Evolutionary conservation across 2,113 vertebrate genomes (phyloP), one percentile per base, ranked within the genome.

Genomic region (Excalfactoria chinensis): DNA sequence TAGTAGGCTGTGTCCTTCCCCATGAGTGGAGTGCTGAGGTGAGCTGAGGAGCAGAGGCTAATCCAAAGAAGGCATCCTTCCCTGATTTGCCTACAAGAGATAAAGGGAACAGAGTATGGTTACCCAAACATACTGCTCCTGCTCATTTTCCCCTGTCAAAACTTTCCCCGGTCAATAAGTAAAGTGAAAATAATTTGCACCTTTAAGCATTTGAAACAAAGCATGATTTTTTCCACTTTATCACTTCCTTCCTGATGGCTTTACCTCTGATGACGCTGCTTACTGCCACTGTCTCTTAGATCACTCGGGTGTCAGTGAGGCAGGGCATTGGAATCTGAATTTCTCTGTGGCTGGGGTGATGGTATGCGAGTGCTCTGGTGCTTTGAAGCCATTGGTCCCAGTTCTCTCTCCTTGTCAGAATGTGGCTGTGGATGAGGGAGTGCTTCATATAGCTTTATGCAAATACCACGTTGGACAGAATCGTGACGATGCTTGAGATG

Each of bases 251-350:
- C 70, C 41, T 49, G 32, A 13, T 73, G 30, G 19, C 70, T 95
- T 92, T 87, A 49, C 75, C 93, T 94, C 86, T 73, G 71, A 48
- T 92, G 84, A 14, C 82, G 56, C 43, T 94, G 64, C 40, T 89
- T 74, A 58, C 60, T 89, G 46, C 60, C 46, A 60, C 70, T 34
- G 78, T 89, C 23, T 62, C 75, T 75, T 78, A 69, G 77, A 49
- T 77, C 0, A 0, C 48, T 48, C 11, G 6, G 18, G 41, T 73
- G 71, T 85, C 30, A 48, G 37, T 44, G 48, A 48, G 79, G 21
- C 0, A 3, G 71, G 6, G 75, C 84, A 37, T 19, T 73, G 51
- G 37, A 88, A 48, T 89, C 70, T 81, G 66, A 26, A 49, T 83
- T 89, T 89, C 16, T 58, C 13, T 1, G 32, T 58, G 32, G 0